Conservation (phyloP, 2,797 vertebrate species). For the Gephyroberyx darwinii region DNA sequence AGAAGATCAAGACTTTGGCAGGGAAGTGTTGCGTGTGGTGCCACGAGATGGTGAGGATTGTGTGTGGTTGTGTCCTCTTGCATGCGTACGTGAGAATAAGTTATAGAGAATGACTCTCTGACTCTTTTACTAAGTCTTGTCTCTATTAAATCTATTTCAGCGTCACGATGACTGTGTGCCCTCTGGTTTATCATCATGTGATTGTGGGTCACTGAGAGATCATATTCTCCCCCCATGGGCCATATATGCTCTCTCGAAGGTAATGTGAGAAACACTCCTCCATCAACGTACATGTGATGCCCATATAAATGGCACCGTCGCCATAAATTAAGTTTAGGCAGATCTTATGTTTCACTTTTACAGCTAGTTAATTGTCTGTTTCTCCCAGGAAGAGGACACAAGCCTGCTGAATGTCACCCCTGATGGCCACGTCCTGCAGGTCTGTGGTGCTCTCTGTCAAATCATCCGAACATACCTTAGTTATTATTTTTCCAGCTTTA, state of each 20-base stretch:
- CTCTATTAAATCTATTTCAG: constrained; percentile 66
- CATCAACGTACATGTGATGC: too few species aligned
- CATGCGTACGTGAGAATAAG: neutral
- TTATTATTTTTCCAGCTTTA: constrained; percentile 16
- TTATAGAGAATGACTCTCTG: neutral
- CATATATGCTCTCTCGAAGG: constrained; percentile 88
- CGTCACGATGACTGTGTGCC: constrained; percentile 87
- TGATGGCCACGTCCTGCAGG: constrained; percentile 82
- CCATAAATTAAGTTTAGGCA: neutral
- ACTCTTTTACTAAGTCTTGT: constrained; percentile 15
- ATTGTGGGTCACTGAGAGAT: constrained; percentile 85
- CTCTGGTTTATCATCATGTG: constrained; percentile 77
- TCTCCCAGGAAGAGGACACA: constrained; percentile 72
- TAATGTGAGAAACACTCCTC: constrained; percentile 27
- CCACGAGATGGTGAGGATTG: constrained; percentile 83
- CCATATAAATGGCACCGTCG: neutral
- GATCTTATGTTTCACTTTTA: too few species aligned
- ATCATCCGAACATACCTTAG: constrained; percentile 12
- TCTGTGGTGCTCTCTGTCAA: constrained; percentile 30
- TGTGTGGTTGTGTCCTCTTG: neutral
- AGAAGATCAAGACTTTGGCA: constrained; percentile 87
- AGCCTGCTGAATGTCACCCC: constrained; percentile 76
- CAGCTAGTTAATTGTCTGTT: constrained; percentile 19
- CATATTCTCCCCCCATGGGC: constrained; percentile 90
- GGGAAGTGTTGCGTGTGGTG: constrained; percentile 91